Evolutionary conservation across 2,797 vertebrate genomes (phyloP).

Genomic region (Gobionotothen gibberifrons): DNA sequence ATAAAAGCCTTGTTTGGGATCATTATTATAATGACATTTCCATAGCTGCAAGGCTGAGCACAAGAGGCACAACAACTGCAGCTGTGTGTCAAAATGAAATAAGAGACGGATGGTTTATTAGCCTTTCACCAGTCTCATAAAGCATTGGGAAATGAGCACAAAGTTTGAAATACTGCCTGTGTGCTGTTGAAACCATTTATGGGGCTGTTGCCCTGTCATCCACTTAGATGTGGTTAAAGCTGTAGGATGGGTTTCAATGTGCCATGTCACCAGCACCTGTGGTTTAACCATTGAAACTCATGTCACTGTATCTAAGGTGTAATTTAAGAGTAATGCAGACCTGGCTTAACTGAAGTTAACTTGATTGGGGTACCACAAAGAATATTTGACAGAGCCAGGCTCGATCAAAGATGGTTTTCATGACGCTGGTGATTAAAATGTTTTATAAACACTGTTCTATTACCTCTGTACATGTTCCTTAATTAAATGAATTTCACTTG

Average conservation of each 20-base stretch:
- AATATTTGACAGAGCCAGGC: too few species aligned
- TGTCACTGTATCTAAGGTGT: background rate
- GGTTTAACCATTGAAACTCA: background rate
- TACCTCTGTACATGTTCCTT: too few species aligned
- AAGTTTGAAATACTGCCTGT: conserved; percentile 18
- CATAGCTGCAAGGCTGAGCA: conserved; percentile 14
- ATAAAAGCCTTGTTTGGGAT: conserved; percentile 57
- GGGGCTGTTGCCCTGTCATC: background rate
- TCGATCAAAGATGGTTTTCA: too few species aligned
- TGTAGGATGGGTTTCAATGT: background rate
- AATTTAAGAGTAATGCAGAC: background rate
- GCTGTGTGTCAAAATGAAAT: conserved; percentile 38
- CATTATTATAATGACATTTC: conserved; percentile 43
- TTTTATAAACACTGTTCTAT: too few species aligned
- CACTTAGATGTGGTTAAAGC: background rate
- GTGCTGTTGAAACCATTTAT: conserved; percentile 11
- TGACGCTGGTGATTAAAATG: too few species aligned
- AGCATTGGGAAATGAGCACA: conserved; percentile 17
- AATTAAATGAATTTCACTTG: too few species aligned
- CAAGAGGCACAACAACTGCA: conserved; percentile 19
- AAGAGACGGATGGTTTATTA: conserved; percentile 32
- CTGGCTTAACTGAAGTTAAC: background rate
- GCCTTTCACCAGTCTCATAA: conserved; percentile 27
- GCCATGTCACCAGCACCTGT: background rate
- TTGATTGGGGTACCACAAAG: too few species aligned